These are phyloP conservation scores for Mesitornis unicolor DNA, from an alignment of 2,113 vertebrate species.

Conservation along the genomic window DNA sequence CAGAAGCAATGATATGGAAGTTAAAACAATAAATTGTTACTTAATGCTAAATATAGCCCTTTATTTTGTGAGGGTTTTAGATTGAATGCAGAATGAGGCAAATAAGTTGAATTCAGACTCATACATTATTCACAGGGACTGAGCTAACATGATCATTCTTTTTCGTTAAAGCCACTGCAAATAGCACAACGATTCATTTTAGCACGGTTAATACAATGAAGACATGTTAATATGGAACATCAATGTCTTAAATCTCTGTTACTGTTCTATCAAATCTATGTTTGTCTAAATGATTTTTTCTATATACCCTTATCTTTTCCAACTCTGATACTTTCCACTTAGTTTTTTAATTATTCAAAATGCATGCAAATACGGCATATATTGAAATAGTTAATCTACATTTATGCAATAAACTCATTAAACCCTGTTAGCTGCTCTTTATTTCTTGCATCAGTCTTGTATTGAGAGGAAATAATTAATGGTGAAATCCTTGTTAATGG, in stretches of 20 bases:
- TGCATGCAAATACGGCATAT: neutral
- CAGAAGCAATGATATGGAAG: neutral
- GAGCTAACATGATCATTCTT: constrained; percentile 56
- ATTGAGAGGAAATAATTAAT: constrained; percentile 62
- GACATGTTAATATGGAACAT: constrained; percentile 23
- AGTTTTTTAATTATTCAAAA: neutral
- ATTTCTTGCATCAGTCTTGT: neutral
- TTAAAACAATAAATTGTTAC: constrained; percentile 48
- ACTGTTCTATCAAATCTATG: neutral
- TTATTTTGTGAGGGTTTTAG: constrained; percentile 28
- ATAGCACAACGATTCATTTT: constrained; percentile 58
- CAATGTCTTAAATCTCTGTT: neutral
- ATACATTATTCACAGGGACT: constrained; percentile 61
- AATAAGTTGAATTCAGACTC: constrained; percentile 50
- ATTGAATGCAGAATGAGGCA: constrained; percentile 31
- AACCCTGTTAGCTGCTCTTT: constrained; percentile 2
- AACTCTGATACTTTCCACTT: neutral
- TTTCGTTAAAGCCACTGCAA: constrained; percentile 20
- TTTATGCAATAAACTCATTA: constrained; percentile 46
- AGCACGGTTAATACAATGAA: constrained; percentile 39
- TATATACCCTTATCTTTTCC: neutral
- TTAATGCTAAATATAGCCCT: constrained; percentile 19
- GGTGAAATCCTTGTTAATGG: constrained; percentile 53
- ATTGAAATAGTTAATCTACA: neutral
- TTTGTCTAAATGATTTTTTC: neutral